Evolutionary conservation across 2,113 vertebrate species (phyloP).

Genomic region (Tretioscincus oriximinensis): DNA sequence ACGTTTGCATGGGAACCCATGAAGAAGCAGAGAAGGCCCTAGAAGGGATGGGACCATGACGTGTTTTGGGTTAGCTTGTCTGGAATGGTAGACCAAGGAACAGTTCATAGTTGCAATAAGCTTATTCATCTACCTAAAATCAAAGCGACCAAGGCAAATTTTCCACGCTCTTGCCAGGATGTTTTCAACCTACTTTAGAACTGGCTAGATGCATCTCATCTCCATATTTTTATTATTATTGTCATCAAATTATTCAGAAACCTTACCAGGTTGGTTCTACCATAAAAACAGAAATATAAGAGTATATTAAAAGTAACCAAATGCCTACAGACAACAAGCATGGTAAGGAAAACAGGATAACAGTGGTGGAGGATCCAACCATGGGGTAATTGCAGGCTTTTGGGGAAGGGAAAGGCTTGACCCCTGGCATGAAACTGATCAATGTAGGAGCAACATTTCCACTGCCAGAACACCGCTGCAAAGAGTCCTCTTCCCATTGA

Average conservation of each 20-base stretch:
- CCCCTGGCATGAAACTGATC: not conserved
- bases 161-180: not conserved
- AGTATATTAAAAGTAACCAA: not conserved
- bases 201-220: not conserved
- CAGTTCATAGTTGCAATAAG: not conserved
- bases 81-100: not conserved
- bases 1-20: not conserved
- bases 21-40: not conserved
- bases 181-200: not conserved
- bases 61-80: not conserved
- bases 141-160: not conserved
- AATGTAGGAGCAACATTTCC: too few relatives aligned
- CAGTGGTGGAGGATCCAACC: not conserved
- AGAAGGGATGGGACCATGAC: not conserved
- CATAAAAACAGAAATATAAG: constrained; percentile 1
- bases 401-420: not conserved
- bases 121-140: not conserved
- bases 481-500: not conserved
- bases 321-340: not conserved
- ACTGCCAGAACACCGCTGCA: not conserved
- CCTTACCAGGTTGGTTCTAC: not conserved
- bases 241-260: not conserved
- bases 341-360: not conserved
- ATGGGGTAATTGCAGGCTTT: not conserved
- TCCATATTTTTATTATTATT: not conserved